A percentile compares a stretch with the other conserved stretches of the same genome.
Conservation (phyloP, 2,888 invertebrate genomes). For the Chloroclysta siterata region DNA sequence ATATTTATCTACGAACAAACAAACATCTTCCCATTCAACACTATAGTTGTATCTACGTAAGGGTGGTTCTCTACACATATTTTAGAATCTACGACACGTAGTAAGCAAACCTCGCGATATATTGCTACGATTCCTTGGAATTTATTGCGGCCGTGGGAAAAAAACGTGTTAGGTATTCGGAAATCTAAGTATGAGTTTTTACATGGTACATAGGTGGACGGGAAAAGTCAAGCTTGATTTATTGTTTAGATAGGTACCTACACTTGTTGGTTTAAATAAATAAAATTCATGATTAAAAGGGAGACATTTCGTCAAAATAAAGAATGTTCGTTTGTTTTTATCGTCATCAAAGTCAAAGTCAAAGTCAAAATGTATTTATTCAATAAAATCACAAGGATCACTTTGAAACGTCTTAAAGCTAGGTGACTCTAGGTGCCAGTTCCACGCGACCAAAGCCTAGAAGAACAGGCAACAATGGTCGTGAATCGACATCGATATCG, state of each 20-base stretch:
- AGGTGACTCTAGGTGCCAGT: no score
- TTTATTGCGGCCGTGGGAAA: conserved; percentile 53
- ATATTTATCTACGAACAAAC: conserved; percentile 14
- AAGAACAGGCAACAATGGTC: no score
- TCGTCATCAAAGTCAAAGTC: no score
- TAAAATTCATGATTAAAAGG: no score
- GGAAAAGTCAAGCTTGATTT: conserved; percentile 36
- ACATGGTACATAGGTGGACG: conserved; percentile 20
- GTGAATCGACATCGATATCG: no score
- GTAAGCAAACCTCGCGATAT: conserved; percentile 57
- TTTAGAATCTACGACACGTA: conserved; percentile 60
- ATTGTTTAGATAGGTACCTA: conserved; percentile 8
- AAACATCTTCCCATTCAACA: neutral
- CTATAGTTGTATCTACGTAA: conserved; percentile 26
- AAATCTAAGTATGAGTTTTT: conserved; percentile 46
- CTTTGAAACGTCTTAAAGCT: no score
- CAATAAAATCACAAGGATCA: no score
- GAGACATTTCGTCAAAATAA: no score
- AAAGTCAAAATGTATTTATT: no score
- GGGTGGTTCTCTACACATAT: conserved; percentile 54
- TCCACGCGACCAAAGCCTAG: no score
- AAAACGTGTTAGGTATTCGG: conserved; percentile 51
- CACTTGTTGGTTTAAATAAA: neutral
- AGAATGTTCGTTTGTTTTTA: no score
- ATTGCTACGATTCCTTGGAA: conserved; percentile 54